Evolutionary conservation across 1,140 invertebrate genomes (phyloP).

Genomic region (Chironomus striatipennis): DNA sequence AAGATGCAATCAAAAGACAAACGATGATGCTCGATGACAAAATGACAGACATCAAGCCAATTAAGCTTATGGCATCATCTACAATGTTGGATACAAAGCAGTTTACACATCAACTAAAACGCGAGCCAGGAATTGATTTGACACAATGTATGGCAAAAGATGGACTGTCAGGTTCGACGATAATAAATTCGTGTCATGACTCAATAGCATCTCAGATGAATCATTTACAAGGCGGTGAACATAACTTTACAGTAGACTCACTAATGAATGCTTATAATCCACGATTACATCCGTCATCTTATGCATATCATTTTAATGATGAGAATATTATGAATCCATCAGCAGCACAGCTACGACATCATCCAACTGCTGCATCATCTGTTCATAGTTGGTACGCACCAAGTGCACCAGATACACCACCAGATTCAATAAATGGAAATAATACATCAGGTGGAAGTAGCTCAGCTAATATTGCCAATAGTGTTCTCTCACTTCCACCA

Average conservation of each 20-base stretch:
- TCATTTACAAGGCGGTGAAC: slow-evolving; percentile 35
- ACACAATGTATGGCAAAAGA: slow-evolving; percentile 29
- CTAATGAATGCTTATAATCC: slow-evolving; percentile 41
- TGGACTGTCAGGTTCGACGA: slow-evolving; percentile 26
- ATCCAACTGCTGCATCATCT: slow-evolving; percentile 31
- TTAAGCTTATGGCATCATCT: slow-evolving; percentile 39
- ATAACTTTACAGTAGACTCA: slow-evolving; percentile 40
- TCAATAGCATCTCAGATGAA: slow-evolving; percentile 39
- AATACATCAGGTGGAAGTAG: slow-evolving; percentile 17
- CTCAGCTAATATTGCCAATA: background rate
- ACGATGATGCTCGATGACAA: slow-evolving; percentile 38
- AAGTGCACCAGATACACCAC: slow-evolving; percentile 38
- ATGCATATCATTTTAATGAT: slow-evolving; percentile 40
- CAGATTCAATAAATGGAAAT: slow-evolving; percentile 31
- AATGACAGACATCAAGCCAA: slow-evolving; percentile 38
- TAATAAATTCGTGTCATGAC: slow-evolving; percentile 39
- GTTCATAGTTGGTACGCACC: slow-evolving; percentile 27
- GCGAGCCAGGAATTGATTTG: slow-evolving; percentile 32
- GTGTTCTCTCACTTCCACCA: background rate
- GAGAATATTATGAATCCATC: slow-evolving; percentile 33
- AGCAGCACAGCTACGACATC: slow-evolving; percentile 33
- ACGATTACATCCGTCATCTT: slow-evolving; percentile 38
- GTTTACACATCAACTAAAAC: slow-evolving; percentile 26
- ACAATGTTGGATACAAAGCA: slow-evolving; percentile 31
- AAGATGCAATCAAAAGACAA: slow-evolving; percentile 73